Conservation (phyloP, 2,888 invertebrate species). For the Hemistola chrysoprasaria region DNA sequence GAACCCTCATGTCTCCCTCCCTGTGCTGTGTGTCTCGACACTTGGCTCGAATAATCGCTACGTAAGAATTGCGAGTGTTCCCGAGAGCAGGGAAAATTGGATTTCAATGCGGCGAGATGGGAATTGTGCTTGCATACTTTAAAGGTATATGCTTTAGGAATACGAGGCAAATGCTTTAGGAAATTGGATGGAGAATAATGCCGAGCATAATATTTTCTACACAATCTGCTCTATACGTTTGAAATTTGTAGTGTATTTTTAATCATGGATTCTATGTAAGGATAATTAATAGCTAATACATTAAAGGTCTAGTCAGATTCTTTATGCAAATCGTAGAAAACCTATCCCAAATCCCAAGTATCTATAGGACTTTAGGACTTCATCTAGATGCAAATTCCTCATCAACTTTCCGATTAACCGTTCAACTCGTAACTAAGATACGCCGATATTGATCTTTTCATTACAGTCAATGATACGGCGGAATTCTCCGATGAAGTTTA, state of each 20-base stretch:
- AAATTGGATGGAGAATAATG: slow-evolving; percentile 28
- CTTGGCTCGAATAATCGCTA: slow-evolving; percentile 17
- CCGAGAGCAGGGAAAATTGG: slow-evolving; percentile 29
- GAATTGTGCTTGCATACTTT: slow-evolving; percentile 14
- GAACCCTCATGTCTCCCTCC: slow-evolving; percentile 6
- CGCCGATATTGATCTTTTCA: slow-evolving; percentile 26
- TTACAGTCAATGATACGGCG: slow-evolving; percentile 28
- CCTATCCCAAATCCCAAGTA: too few relatives aligned
- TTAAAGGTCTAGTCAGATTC: too few relatives aligned
- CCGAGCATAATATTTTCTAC: neutral
- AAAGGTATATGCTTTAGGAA: slow-evolving; percentile 3
- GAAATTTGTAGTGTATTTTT: too few relatives aligned
- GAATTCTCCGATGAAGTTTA: slow-evolving; percentile 31
- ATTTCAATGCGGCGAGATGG: slow-evolving; percentile 30
- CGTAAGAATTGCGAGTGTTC: slow-evolving; percentile 22
- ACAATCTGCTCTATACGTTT: too few relatives aligned
- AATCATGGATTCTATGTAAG: too few relatives aligned
- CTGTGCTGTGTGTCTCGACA: slow-evolving; percentile 4
- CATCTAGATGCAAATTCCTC: slow-evolving; percentile 5
- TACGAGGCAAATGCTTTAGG: slow-evolving; percentile 23
- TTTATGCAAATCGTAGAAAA: too few relatives aligned
- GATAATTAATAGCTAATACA: too few relatives aligned
- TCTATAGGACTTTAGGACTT: too few relatives aligned
- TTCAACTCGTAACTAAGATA: slow-evolving; percentile 11
- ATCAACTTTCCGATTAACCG: slow-evolving; percentile 1